Evolutionary conservation across 2,797 vertebrate species (phyloP).

Genomic region (Poeciliopsis gracilis): DNA sequence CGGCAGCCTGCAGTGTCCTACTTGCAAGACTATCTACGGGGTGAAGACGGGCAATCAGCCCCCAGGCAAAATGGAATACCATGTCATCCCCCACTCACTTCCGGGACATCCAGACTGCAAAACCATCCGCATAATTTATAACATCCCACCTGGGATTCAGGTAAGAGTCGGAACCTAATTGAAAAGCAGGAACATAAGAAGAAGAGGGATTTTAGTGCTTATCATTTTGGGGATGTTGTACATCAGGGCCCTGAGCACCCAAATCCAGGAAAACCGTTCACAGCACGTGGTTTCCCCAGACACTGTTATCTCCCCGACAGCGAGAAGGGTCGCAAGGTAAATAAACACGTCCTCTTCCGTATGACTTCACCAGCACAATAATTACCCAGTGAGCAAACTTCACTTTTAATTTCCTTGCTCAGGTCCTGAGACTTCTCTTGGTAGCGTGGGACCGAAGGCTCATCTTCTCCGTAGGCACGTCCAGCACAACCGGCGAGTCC

Average conservation of each 20-base stretch:
- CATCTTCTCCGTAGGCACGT: conserved; percentile 94
- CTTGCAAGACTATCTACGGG: conserved; percentile 97
- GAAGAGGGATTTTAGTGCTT: neutral
- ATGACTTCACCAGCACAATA: neutral
- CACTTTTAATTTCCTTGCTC: neutral
- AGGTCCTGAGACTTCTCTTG: conserved; percentile 92
- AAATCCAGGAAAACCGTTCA: conserved; percentile 94
- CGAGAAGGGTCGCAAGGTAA: conserved; percentile 93
- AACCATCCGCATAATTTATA: conserved; percentile 97
- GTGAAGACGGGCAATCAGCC: conserved; percentile 97
- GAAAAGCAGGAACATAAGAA: neutral
- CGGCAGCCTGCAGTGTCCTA: conserved; percentile 95
- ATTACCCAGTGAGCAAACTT: neutral
- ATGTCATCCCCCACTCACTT: conserved; percentile 94
- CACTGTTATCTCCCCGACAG: conserved; percentile 97
- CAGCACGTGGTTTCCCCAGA: conserved; percentile 93
- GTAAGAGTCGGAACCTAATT: conserved; percentile 62
- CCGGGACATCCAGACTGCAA: conserved; percentile 95
- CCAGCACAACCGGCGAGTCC: conserved; percentile 94
- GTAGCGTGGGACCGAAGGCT: conserved; percentile 95
- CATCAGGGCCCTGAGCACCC: conserved; percentile 91
- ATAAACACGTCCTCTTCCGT: conserved; percentile 1
- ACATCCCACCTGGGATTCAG: conserved; percentile 96
- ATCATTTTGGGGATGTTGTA: neutral
- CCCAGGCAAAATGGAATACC: conserved; percentile 98